Percentiles rank a stretch among this genome's conserved stretches.
Conservation (phyloP, 2,888 invertebrate species). For the Atethmia centrago region DNA sequence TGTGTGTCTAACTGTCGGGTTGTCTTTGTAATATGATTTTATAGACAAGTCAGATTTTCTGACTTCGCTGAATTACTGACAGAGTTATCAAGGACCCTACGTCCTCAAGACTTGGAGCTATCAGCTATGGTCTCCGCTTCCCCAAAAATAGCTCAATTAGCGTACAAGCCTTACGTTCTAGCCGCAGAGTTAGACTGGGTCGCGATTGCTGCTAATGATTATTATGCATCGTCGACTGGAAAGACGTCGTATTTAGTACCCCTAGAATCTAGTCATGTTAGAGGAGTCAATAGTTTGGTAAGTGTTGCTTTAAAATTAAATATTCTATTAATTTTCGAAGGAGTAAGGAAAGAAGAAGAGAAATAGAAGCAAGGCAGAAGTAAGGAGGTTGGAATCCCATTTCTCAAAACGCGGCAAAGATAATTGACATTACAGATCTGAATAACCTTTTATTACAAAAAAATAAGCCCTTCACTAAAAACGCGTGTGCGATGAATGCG, state of each 20-base stretch:
- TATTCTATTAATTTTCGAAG: too few species aligned
- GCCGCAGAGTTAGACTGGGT: constrained; percentile 94
- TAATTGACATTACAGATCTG: too few species aligned
- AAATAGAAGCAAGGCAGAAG: too few species aligned
- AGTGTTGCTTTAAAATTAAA: constrained; percentile 74
- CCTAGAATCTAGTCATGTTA: constrained; percentile 91
- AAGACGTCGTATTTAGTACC: constrained; percentile 94
- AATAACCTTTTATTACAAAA: background rate
- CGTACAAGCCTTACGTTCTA: constrained; percentile 93
- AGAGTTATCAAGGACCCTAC: constrained; percentile 92
- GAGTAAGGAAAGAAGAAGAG: too few species aligned
- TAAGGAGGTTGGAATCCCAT: background rate
- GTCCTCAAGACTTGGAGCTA: constrained; percentile 91
- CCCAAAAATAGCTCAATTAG: constrained; percentile 93
- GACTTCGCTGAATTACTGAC: constrained; percentile 92
- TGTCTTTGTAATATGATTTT: constrained; percentile 5
- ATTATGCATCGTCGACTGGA: constrained; percentile 94
- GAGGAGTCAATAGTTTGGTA: constrained; percentile 93
- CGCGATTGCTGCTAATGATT: constrained; percentile 95
- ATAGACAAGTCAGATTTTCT: background rate
- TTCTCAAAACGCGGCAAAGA: background rate
- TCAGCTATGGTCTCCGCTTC: constrained; percentile 94
- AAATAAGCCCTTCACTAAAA: constrained; percentile 3
- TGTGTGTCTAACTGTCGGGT: background rate
- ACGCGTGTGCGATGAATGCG: background rate